Evolutionary conservation across 2,888 invertebrate genomes (phyloP).

Genomic region (Danaus chrysippus): DNA sequence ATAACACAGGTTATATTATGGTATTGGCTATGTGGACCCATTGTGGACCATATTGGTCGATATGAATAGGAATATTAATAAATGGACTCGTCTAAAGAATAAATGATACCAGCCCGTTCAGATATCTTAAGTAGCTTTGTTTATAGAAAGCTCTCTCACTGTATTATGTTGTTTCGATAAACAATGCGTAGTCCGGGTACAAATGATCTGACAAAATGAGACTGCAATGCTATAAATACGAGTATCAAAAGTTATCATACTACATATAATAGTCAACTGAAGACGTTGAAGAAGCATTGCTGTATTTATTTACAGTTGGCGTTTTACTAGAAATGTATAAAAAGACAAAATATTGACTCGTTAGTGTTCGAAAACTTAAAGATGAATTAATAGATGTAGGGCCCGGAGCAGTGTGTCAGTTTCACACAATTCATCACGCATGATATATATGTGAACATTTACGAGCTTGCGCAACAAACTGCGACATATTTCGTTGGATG

Average conservation of each 20-base stretch:
- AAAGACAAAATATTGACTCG: background rate
- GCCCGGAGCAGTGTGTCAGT: constrained; percentile 17
- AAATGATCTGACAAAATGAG: constrained; percentile 1
- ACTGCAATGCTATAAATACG: background rate
- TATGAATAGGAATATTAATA: constrained; percentile 36
- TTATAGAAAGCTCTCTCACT: constrained; percentile 14
- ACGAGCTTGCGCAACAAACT: constrained; percentile 22
- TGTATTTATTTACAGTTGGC: too few relatives aligned
- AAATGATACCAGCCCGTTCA: constrained; percentile 26
- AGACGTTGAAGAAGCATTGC: too few relatives aligned
- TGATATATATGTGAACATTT: constrained; percentile 30
- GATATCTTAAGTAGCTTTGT: constrained; percentile 19
- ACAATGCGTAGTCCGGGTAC: constrained; percentile 8
- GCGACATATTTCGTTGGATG: constrained; percentile 13
- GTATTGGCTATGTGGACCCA: constrained; percentile 27
- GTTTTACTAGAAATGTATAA: background rate
- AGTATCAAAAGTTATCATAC: too few relatives aligned
- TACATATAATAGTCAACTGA: too few relatives aligned
- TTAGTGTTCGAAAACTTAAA: constrained; percentile 18
- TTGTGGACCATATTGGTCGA: constrained; percentile 32
- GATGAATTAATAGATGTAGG: constrained; percentile 25
- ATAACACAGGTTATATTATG: constrained; percentile 42
- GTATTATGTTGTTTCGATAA: constrained; percentile 13
- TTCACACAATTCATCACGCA: constrained; percentile 24
- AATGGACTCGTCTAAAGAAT: constrained; percentile 33